Conservation (phyloP, 2,797 vertebrate genomes). For the Poecile montanus region DNA sequence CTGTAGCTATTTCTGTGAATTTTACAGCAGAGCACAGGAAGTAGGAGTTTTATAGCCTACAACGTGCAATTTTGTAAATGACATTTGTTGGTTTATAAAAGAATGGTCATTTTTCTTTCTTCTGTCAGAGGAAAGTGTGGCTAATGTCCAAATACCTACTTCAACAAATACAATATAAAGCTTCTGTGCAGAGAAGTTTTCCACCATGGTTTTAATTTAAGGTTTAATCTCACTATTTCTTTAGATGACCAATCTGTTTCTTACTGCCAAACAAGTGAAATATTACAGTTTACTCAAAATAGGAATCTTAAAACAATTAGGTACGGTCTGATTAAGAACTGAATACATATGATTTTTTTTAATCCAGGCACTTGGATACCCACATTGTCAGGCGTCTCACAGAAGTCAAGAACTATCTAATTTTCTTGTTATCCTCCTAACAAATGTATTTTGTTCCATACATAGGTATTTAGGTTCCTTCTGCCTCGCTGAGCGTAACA, state of each 20-base stretch:
- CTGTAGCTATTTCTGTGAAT: background rate
- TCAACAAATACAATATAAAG: background rate
- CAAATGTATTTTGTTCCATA: background rate
- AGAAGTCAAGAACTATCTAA: background rate
- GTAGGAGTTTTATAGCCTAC: background rate
- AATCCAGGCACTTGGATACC: background rate
- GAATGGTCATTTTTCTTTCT: background rate
- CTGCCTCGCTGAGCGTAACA: background rate
- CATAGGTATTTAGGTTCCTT: background rate
- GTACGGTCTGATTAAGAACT: background rate
- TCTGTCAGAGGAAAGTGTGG: background rate
- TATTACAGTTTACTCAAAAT: background rate
- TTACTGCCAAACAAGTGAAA: background rate
- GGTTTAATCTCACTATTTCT: background rate
- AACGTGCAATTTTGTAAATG: background rate
- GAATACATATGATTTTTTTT: background rate
- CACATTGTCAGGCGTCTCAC: background rate
- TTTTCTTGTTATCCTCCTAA: background rate
- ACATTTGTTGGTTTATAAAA: background rate
- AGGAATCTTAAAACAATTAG: background rate
- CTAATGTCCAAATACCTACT: background rate
- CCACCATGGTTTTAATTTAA: background rate
- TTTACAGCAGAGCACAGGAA: background rate
- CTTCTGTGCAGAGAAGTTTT: background rate
- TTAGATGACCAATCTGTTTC: background rate